A percentile compares a stretch with the other conserved stretches of the same genome.
phyloP scores from a whole-genome alignment of 2,113 vertebrate species.

The Eonycteris spelaea region DNA sequence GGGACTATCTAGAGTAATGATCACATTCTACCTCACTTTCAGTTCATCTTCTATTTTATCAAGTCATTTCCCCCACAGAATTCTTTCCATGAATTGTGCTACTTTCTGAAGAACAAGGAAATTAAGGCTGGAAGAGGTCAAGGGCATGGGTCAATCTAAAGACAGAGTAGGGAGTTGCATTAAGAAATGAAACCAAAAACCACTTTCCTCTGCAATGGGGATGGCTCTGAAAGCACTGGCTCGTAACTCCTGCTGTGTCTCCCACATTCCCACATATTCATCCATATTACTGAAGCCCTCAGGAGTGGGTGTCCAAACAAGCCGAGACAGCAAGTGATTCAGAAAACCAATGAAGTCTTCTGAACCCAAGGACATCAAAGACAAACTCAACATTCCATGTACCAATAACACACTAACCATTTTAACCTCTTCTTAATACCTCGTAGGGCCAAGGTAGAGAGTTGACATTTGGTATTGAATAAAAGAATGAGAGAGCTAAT shows the following conservation, averaged over 20 bases:
- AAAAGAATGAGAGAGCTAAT: not conserved
- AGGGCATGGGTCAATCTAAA: not conserved
- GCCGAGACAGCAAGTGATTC: not conserved
- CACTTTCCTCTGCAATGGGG: not conserved
- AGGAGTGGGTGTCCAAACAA: accelerated
- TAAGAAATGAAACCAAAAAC: not conserved
- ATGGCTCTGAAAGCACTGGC: not conserved
- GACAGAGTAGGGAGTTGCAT: not conserved
- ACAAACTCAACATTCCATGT: too few relatives aligned
- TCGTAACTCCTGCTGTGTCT: not conserved
- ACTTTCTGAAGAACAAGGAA: not conserved
- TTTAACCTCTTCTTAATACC: not conserved
- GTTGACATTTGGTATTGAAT: not conserved
- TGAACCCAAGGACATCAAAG: not conserved
- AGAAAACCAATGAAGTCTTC: not conserved
- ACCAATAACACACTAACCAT: not conserved
- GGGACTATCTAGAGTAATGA: not conserved
- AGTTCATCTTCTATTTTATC: not conserved
- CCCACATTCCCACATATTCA: not conserved
- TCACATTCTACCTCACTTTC: not conserved
- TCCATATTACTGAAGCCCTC: too few relatives aligned
- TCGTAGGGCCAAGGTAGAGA: not conserved
- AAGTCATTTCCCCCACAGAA: not conserved
- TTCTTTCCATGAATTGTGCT: not conserved
- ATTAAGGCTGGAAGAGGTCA: not conserved